These are phyloP conservation scores for Pantherophis alleghaniensis DNA, from an alignment of 2,797 vertebrate species.

Conservation along the genomic window DNA sequence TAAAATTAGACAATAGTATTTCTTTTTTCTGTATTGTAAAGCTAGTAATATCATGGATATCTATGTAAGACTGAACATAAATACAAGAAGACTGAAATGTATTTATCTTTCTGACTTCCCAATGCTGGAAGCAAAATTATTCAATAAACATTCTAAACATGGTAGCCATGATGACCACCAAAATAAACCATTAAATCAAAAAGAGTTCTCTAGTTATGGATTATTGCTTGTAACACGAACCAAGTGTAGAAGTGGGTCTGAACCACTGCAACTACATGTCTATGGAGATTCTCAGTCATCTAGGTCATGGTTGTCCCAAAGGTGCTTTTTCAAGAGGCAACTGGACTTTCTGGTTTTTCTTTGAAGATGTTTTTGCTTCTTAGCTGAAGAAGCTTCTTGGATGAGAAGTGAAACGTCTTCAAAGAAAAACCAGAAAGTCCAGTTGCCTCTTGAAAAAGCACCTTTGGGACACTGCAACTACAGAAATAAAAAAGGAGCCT, in stretches of 20 bases:
- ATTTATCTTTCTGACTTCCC: background rate
- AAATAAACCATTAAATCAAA: background rate
- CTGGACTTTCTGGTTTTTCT: too few species aligned
- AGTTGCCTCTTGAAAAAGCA: too few species aligned
- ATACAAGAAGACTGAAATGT: background rate
- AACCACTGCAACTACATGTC: background rate
- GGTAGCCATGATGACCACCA: background rate
- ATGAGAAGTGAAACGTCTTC: too few species aligned
- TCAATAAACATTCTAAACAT: background rate
- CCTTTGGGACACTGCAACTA: background rate
- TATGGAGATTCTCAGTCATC: too few species aligned
- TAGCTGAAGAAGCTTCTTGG: too few species aligned
- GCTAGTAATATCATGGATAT: background rate
- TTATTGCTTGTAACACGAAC: background rate
- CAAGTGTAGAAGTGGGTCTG: background rate
- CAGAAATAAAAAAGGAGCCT: background rate
- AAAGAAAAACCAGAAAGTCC: too few species aligned
- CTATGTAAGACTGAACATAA: background rate
- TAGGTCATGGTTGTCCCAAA: too few species aligned
- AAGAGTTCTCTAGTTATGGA: background rate
- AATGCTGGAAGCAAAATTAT: background rate
- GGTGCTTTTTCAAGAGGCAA: too few species aligned
- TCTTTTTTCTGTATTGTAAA: background rate
- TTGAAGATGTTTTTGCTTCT: too few species aligned
- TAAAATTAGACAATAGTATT: background rate